A percentile compares a stretch with the other conserved stretches of the same genome.
These are phyloP conservation scores for Pollachius pollachius DNA, from an alignment of 2,113 vertebrate genomes.

Conservation along the genomic window DNA sequence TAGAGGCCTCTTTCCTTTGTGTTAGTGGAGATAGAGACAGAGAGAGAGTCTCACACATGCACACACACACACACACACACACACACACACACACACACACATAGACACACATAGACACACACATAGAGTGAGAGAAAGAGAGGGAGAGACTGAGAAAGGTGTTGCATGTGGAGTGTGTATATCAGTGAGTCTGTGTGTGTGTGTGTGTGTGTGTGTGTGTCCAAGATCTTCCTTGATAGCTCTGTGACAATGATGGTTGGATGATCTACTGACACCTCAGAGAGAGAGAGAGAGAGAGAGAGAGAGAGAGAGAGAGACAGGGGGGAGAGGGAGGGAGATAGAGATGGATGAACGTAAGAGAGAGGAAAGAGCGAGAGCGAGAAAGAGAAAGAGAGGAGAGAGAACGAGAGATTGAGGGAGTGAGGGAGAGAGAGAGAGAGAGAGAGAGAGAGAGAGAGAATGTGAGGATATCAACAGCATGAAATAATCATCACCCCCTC, in stretches of 20 bases:
- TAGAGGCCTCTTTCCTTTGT: too few species aligned
- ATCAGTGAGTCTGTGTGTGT: background rate
- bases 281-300: slow-evolving; percentile 5
- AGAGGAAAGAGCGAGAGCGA: background rate
- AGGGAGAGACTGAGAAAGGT: background rate
- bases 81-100: too few species aligned
- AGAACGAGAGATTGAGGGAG: background rate
- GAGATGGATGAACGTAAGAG: background rate
- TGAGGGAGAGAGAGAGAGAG: background rate
- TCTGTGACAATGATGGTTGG: slow-evolving; percentile 22
- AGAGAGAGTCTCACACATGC: too few species aligned
- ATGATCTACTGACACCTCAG: slow-evolving; percentile 24
- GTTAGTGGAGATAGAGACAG: too few species aligned
- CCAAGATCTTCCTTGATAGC: background rate
- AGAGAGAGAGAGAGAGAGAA: background rate
- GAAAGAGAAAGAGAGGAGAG: background rate
- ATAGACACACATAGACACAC: too few species aligned
- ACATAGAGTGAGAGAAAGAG: too few species aligned
- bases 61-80: too few species aligned
- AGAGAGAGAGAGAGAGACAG: background rate
- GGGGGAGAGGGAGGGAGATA: background rate
- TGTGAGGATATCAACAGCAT: slow-evolving; percentile 15
- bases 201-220: background rate
- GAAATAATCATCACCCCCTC: background rate
- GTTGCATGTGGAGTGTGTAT: too few species aligned